phyloP scores from a whole-genome alignment of 2,113 vertebrate genomes.

The Oenanthe melanoleuca region DNA sequence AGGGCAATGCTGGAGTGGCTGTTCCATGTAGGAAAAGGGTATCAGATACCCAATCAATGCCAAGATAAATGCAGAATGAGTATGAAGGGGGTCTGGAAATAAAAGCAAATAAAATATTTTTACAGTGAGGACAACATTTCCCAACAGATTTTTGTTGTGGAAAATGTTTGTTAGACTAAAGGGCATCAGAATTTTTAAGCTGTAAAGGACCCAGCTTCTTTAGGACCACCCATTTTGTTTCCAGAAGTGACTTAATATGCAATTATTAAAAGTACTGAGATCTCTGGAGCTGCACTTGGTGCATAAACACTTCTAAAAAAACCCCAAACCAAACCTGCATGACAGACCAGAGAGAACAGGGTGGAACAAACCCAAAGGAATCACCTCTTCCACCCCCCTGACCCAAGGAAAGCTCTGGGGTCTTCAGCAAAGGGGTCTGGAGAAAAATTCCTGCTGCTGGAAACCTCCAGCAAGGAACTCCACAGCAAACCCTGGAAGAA shows the following conservation, averaged over 20 bases:
- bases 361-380: not conserved
- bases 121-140: not conserved
- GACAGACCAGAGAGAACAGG: not conserved
- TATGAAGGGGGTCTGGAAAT: not conserved
- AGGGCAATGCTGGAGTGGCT: not conserved
- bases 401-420: not conserved
- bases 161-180: not conserved
- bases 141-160: not conserved
- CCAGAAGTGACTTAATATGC: not conserved
- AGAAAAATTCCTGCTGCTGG: not conserved
- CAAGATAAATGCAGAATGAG: not conserved
- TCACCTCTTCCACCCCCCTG: not conserved
- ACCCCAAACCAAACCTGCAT: rapidly evolving
- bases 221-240: not conserved
- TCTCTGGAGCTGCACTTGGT: not conserved
- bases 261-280: not conserved
- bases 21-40: not conserved
- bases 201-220: not conserved
- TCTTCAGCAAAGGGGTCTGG: not conserved
- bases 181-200: not conserved
- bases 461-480: not conserved
- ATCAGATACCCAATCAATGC: not conserved
- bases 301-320: not conserved
- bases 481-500: not conserved
- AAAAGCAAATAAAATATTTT: not conserved